These are phyloP conservation scores for Caenorhabditis uteleia DNA, from an alignment of 2,888 invertebrate genomes.

Conservation along the genomic window DNA sequence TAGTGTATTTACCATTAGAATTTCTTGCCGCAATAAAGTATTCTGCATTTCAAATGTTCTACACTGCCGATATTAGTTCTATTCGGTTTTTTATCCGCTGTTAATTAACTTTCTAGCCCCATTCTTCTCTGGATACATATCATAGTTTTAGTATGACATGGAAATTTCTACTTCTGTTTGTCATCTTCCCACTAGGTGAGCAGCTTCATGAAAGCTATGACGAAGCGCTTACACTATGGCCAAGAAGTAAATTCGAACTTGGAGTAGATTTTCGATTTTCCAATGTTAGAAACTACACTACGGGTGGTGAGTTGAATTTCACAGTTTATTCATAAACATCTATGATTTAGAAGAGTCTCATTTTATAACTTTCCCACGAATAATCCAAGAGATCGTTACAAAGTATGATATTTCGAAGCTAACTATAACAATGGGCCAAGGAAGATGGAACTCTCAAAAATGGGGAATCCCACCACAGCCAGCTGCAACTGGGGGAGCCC, in stretches of 20 bases:
- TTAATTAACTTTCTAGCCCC: no score
- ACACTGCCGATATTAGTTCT: no score
- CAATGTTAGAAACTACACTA: not conserved
- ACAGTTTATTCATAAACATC: not conserved
- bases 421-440: constrained; percentile 89
- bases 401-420: constrained; percentile 86
- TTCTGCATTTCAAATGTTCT: no score
- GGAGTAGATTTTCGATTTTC: constrained; percentile 19
- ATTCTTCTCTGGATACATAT: no score
- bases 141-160: no score
- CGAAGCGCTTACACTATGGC: constrained; percentile 9
- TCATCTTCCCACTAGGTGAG: no score
- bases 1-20: no score
- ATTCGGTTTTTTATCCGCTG: no score
- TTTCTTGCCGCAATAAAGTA: no score
- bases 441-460: constrained; percentile 79
- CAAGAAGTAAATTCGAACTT: constrained; percentile 10
- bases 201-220: no score
- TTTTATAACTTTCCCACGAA: constrained; percentile 70
- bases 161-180: no score
- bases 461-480: constrained; percentile 89
- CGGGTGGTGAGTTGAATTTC: not conserved
- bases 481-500: constrained; percentile 90
- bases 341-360: constrained; percentile 13
- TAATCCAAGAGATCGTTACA: constrained; percentile 72